Evolutionary conservation across 2,888 invertebrate species (phyloP), one percentile per base, ranked within the genome.

Genomic region (Dynastes tityus): DNA sequence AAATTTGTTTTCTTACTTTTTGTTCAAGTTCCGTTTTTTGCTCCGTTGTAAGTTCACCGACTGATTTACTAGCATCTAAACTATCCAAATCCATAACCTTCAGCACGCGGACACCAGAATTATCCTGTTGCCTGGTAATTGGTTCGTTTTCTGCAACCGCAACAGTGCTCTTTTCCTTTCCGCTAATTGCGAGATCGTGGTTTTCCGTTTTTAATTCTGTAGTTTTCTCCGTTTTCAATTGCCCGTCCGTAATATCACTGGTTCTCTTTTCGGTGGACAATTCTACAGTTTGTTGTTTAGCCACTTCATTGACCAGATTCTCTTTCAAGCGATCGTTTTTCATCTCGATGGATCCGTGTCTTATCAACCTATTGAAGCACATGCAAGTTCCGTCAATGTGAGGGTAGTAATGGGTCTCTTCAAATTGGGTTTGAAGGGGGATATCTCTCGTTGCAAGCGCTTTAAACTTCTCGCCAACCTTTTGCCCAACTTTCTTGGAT

Each of bases 331-430:
- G 65, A 9, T 67, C 76, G 16, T 76, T 75, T 53, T 70, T 70
- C 51, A 70, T 13, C 5, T 49, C 73, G 3, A 22, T 22, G 3
- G 58, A 22, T 40, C 40, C 58, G 37, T 40, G 76, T 27, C 76
- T 22, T 32, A 78, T 32, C 13, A 78, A 40, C 9, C 79, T 64
- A 74, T 79, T 79, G 45, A 77, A 79, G 9, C 79, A 79, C 79
- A 79, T 79, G 49, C 79, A 79, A 16, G 79, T 77, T 6, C 79
- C 79, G 40, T 76, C 79, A 8, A 77, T 51, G 32, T 77, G 77
- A 11, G 79, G 79, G n/a, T 76, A 76, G 32, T 53, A 73, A 51
- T 77, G 79, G 13, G 49, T 53, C 22, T 76, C 77, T 27, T 77
- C 64, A 27, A 77, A 70, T n/a, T 58, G 73, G 2, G 64, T n/a